Conservation (phyloP, 2,113 vertebrate genomes). For the Myotis brandtii region DNA sequence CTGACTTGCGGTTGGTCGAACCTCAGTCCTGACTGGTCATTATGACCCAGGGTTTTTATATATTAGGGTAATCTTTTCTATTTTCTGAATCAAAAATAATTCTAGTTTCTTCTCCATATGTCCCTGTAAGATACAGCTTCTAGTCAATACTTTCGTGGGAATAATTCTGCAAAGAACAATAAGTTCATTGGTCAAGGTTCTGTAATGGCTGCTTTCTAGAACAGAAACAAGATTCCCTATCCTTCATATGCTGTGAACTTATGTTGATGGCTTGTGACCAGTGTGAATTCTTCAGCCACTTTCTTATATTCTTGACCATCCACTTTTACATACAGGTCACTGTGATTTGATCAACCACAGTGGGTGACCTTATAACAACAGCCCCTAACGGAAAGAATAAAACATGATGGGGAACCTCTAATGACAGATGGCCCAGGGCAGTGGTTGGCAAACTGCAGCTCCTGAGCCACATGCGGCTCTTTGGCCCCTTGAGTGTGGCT, state of each 20-base stretch:
- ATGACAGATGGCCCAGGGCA: constrained; percentile 19
- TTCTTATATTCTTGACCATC: constrained; percentile 5
- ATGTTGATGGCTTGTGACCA: background rate
- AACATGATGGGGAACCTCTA: constrained; percentile 19
- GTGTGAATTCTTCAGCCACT: background rate
- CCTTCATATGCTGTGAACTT: background rate
- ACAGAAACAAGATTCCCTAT: background rate
- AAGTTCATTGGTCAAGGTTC: background rate
- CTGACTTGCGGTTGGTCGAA: too few relatives aligned
- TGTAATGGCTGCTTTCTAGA: background rate
- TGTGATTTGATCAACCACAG: constrained; percentile 23
- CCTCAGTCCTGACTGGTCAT: too few relatives aligned
- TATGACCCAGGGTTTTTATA: too few relatives aligned
- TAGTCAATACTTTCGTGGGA: background rate
- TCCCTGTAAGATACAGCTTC: background rate
- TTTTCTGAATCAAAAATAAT: background rate
- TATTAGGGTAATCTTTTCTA: background rate
- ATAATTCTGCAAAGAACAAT: background rate
- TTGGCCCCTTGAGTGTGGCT: too few relatives aligned
- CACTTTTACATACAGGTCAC: background rate
- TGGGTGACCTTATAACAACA: background rate
- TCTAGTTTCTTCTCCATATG: background rate
- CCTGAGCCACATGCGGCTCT: too few relatives aligned
- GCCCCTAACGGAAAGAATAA: constrained; percentile 23
- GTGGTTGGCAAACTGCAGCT: too few relatives aligned